These are phyloP conservation scores for Platycheirus rosarum DNA, from an alignment of 2,888 invertebrate species.

Conservation along the genomic window DNA sequence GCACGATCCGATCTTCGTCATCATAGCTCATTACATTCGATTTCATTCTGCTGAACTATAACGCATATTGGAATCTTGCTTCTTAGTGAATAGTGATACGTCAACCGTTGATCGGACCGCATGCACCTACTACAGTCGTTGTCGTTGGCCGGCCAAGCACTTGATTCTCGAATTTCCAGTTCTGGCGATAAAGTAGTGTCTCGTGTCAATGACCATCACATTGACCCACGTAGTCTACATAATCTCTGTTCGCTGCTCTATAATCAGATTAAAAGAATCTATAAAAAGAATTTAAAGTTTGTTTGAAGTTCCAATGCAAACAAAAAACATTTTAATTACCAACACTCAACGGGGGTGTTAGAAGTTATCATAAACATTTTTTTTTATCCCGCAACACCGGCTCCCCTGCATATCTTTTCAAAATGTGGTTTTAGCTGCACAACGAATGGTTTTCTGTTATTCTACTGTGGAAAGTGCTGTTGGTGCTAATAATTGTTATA, in stretches of 20 bases:
- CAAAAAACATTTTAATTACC: not conserved
- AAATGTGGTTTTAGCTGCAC: too few relatives aligned
- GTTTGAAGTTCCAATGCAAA: conserved; percentile 3
- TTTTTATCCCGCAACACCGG: too few relatives aligned
- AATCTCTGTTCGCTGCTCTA: not conserved
- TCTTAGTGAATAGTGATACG: too few relatives aligned
- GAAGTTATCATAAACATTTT: too few relatives aligned
- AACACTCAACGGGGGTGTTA: too few relatives aligned
- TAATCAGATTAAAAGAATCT: not conserved
- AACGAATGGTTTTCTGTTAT: not conserved
- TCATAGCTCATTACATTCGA: not conserved
- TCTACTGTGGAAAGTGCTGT: not conserved
- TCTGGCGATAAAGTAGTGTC: not conserved
- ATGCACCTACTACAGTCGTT: not conserved
- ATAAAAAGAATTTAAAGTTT: not conserved
- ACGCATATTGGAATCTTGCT: conserved; percentile 23
- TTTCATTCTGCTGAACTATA: not conserved
- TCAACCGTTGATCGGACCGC: conserved; percentile 34
- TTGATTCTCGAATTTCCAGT: conserved; percentile 27
- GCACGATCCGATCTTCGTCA: not conserved
- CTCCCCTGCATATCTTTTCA: too few relatives aligned
- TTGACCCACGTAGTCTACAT: not conserved
- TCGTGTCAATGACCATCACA: conserved; percentile 19
- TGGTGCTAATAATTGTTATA: not conserved
- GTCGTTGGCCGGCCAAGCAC: conserved; percentile 15